Evolutionary conservation across 2,888 invertebrate genomes (phyloP).

Genomic region (Anticlea derivata): DNA sequence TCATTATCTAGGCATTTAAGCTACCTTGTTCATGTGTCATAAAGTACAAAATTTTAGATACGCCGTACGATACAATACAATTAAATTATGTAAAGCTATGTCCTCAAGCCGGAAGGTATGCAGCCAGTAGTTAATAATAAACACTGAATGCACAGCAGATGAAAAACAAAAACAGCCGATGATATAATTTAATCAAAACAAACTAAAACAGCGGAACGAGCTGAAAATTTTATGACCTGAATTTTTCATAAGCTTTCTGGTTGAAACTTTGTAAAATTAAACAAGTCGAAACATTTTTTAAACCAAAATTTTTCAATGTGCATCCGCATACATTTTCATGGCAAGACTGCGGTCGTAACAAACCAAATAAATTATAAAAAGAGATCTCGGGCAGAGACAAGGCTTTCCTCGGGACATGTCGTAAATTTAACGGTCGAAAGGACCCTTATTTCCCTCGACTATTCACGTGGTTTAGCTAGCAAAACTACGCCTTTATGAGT

Average conservation of each 20-base stretch:
- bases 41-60: too few species aligned
- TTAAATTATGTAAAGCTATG: too few species aligned
- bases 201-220: conserved; percentile 14
- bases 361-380: conserved; percentile 81
- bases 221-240: conserved; percentile 22
- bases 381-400: conserved; percentile 71
- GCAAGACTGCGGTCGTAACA: conserved; percentile 64
- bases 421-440: conserved; percentile 81
- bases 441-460: conserved; percentile 76
- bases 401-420: conserved; percentile 77
- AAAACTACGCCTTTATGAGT: conserved; percentile 70
- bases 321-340: conserved; percentile 60
- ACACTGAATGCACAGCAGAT: conserved; percentile 2
- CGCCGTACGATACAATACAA: conserved; percentile 1
- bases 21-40: too few species aligned
- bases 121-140: conserved; percentile 9
- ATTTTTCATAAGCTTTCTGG: conserved; percentile 26
- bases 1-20: too few species aligned
- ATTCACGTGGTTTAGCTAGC: conserved; percentile 70
- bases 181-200: conserved; percentile 20
- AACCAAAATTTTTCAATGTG: conserved; percentile 51
- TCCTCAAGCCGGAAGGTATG: conserved; percentile 13
- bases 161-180: conserved; percentile 12
- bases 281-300: conserved; percentile 27
- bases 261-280: conserved; percentile 21